These are phyloP conservation scores for Paratrypauchen microcephalus DNA, from an alignment of 2,797 vertebrate genomes.

Conservation along the genomic window DNA sequence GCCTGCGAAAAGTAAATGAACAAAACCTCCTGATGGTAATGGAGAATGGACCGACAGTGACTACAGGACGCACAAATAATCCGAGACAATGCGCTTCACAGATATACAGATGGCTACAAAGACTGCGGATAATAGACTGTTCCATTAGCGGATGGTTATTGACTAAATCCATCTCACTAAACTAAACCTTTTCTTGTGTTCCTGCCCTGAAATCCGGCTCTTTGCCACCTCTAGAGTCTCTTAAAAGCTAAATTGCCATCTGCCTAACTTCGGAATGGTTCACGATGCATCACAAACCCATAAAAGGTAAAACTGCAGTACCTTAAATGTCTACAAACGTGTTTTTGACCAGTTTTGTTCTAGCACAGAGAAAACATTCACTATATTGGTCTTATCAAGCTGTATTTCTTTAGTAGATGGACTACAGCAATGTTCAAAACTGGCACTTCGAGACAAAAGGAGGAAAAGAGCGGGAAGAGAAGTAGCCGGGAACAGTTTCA, in stretches of 20 bases:
- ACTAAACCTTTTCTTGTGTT: constrained; percentile 54
- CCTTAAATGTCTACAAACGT: constrained; percentile 47
- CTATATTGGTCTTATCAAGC: constrained; percentile 44
- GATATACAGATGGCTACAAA: constrained; percentile 46
- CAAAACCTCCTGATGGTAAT: constrained; percentile 6
- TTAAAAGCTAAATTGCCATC: constrained; percentile 55
- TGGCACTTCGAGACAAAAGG: constrained; percentile 16
- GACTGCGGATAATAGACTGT: constrained; percentile 57
- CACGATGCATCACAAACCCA: constrained; percentile 47
- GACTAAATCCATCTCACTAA: constrained; percentile 61
- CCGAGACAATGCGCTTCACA: constrained; percentile 27
- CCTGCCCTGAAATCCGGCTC: constrained; percentile 47
- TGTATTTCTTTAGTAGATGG: constrained; percentile 34
- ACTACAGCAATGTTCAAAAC: constrained; percentile 27
- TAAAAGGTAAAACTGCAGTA: constrained; percentile 34
- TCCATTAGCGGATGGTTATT: constrained; percentile 60
- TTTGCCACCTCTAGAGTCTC: constrained; percentile 41
- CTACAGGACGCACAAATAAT: constrained; percentile 24
- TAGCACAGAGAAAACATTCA: constrained; percentile 44
- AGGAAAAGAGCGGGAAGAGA: background rate
- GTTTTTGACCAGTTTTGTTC: constrained; percentile 51
- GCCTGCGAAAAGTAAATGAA: constrained; percentile 23
- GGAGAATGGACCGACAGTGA: constrained; percentile 23
- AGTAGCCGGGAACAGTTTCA: constrained; percentile 15
- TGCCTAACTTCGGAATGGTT: constrained; percentile 50